Conservation (phyloP, 1,140 invertebrate genomes). For the Phocides pigmalion region DNA sequence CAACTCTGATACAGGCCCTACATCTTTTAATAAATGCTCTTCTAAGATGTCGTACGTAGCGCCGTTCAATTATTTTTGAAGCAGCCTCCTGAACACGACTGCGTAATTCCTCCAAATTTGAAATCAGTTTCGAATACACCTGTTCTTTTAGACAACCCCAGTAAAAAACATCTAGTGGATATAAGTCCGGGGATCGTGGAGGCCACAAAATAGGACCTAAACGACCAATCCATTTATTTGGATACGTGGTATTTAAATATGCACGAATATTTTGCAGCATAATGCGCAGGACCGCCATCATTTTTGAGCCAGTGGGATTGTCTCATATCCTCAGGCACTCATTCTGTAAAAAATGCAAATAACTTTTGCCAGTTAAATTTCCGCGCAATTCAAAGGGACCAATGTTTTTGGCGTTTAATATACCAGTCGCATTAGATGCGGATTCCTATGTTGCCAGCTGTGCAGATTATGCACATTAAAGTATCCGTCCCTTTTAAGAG, state of each 20-base stretch:
- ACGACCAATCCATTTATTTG: slow-evolving; percentile 50
- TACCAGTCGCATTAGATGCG: slow-evolving; percentile 52
- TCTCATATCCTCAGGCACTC: slow-evolving; percentile 10
- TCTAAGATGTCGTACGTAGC: no score
- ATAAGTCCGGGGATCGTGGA: no score
- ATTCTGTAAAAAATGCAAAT: slow-evolving; percentile 55
- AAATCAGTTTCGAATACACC: no score
- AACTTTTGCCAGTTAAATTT: slow-evolving; percentile 41
- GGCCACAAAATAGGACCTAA: no score
- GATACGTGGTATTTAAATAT: slow-evolving; percentile 37
- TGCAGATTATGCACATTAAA: slow-evolving; percentile 55
- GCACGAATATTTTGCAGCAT: slow-evolving; percentile 35
- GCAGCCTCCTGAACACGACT: no score
- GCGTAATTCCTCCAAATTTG: no score
- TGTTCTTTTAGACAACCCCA: no score
- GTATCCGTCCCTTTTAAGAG: slow-evolving; percentile 48
- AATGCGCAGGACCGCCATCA: slow-evolving; percentile 19
- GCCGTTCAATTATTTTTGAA: no score
- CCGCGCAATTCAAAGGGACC: slow-evolving; percentile 51
- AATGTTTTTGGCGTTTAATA: slow-evolving; percentile 52
- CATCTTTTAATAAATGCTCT: no score
- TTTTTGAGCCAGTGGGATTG: slow-evolving; percentile 11
- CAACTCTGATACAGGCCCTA: no score
- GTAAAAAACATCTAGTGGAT: no score
- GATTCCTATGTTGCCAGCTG: slow-evolving; percentile 47